Evolutionary conservation across 2,888 invertebrate genomes (phyloP).

Genomic region (Agriopis marginaria): DNA sequence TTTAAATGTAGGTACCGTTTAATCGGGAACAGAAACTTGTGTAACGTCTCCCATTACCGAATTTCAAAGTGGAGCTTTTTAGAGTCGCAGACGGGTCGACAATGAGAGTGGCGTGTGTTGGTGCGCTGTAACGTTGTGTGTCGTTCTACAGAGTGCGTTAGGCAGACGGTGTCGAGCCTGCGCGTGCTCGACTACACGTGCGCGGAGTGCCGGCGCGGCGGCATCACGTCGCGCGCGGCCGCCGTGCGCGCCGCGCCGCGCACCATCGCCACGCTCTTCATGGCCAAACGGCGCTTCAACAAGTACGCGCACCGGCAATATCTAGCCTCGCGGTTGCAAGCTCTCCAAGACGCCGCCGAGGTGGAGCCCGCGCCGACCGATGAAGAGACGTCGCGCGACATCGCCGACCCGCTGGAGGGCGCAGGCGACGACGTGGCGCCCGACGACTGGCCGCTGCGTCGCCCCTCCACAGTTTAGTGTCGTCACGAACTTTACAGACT

Average conservation of each 20-base stretch:
- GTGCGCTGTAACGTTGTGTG: background rate
- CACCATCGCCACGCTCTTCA: slow-evolving; percentile 83
- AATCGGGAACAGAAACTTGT: background rate
- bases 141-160: slow-evolving; percentile 78
- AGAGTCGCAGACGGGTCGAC: slow-evolving; percentile 11
- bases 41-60: background rate
- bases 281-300: slow-evolving; percentile 85
- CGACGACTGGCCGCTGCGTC: slow-evolving; percentile 39
- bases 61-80: background rate
- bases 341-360: slow-evolving; percentile 43
- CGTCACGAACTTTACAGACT: slow-evolving; percentile 37
- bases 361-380: slow-evolving; percentile 23
- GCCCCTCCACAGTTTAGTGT: background rate
- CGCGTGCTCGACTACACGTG: slow-evolving; percentile 84
- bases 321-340: slow-evolving; percentile 62
- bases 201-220: slow-evolving; percentile 81
- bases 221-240: slow-evolving; percentile 82
- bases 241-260: slow-evolving; percentile 81
- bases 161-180: slow-evolving; percentile 69
- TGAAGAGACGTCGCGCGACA: slow-evolving; percentile 33
- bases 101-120: background rate
- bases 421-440: slow-evolving; percentile 37
- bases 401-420: slow-evolving; percentile 38
- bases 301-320: slow-evolving; percentile 84
- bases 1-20: background rate